Base-by-base conservation (phyloP, 2,888 invertebrate species). In the Lasioglossum marginatum region DNA sequence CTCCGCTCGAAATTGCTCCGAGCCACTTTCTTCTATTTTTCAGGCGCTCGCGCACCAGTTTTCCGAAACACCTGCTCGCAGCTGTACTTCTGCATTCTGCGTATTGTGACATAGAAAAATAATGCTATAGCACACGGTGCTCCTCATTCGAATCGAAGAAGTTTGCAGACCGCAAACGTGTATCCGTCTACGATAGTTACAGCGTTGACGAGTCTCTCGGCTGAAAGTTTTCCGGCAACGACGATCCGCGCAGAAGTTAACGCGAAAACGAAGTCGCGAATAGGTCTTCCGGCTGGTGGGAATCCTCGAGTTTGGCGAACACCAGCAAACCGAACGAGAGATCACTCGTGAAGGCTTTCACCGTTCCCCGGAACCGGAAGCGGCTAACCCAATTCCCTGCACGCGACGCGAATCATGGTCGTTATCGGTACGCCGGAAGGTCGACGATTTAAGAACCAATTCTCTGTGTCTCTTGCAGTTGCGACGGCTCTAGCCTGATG, bases 361-460 rank as follows among this genome's bases (percentile, higher is more conserved):
- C 86, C 82, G 79, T 82, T 81, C 75, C 72, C 81, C 87, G 88
- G 83, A 85, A 89, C 71, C 86, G 87, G 85, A 89, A 85, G 52
- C 78, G 52, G 52, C 76, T 82, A 86, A 88, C 83, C 86, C 72
- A 71, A 86, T 88, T 88, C 75, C 43, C 27, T 16, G 3, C 63
- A 63, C 63, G 45, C 78, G 68, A 68, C 73, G 23, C 48, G 71
- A 76, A 68, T 45, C 34, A n/a, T 45, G 45, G 37, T 72, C 45
- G 77, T 66, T 76, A 57, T 85, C 63, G 74, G 31, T 23, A 10
- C 57, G 57, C 57, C n/a, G n/a, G 57, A 57, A 57, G 57, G 27
- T 40, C 27, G n/a, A 23, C 34, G 37, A 34, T 68, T 23, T 31
- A 12, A 34, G 23, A 34, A 19, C 37, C 37, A 31, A 57, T 57